These are phyloP conservation scores for Pelecanus crispus DNA, from an alignment of 2,113 vertebrate species.

Conservation along the genomic window DNA sequence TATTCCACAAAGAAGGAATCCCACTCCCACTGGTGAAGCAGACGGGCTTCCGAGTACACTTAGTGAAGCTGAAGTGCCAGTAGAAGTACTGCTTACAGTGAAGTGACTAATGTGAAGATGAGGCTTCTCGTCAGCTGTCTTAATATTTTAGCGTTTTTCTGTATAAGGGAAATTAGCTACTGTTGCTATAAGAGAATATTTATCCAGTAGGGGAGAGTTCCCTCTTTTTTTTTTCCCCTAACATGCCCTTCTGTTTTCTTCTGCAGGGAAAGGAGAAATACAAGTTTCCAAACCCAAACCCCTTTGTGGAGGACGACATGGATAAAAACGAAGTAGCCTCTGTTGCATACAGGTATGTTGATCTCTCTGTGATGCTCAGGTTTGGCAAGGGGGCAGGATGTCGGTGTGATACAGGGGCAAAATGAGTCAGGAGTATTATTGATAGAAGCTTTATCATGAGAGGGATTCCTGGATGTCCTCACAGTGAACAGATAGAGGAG, in stretches of 20 bases:
- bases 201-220: neutral
- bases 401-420: rapidly evolving
- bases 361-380: neutral
- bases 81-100: neutral
- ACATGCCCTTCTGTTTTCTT: neutral
- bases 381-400: neutral
- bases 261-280: slow-evolving; percentile 87
- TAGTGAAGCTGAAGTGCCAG: neutral
- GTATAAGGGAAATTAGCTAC: neutral
- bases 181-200: neutral
- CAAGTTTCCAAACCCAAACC: slow-evolving; percentile 93
- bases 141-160: neutral
- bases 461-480: neutral
- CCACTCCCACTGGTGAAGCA: neutral
- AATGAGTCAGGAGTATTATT: neutral
- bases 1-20: neutral
- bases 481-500: neutral
- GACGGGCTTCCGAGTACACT: neutral
- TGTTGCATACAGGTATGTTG: slow-evolving; percentile 88
- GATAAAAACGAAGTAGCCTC: slow-evolving; percentile 97
- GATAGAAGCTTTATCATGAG: neutral
- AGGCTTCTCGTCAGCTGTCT: neutral
- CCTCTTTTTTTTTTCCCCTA: neutral
- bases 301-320: slow-evolving; percentile 96
- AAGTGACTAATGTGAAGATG: neutral